phyloP scores from a whole-genome alignment of 92 coral and sea anemone genomes.

The Palythoa grandiflora region DNA sequence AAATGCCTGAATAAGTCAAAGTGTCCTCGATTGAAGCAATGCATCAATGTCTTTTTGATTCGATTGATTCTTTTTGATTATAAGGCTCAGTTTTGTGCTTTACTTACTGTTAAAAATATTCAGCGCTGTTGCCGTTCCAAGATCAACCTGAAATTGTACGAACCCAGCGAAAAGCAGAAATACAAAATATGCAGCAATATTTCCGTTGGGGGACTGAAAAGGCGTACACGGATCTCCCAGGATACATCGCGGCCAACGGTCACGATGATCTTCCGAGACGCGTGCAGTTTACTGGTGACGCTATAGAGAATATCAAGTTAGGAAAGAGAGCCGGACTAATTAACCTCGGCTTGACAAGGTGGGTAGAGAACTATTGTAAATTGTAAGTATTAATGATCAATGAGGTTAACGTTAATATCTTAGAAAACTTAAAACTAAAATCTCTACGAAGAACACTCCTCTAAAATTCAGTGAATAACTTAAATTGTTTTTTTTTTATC shows the following conservation, averaged over 20 bases:
- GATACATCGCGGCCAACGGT: neutral
- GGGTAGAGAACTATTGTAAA: neutral
- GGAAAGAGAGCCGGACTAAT: conserved; percentile 14
- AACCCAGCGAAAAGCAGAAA: conserved; percentile 1
- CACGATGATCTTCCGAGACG: conserved; percentile 16
- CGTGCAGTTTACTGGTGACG: conserved; percentile 27
- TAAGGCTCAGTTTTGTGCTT: no score
- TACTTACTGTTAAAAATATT: neutral
- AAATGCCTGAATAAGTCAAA: no score
- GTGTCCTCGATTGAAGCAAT: no score
- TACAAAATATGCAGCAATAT: conserved; percentile 16
- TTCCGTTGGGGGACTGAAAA: conserved; percentile 33
- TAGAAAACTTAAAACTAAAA: no score
- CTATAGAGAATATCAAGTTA: neutral
- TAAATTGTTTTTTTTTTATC: no score
- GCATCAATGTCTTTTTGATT: no score
- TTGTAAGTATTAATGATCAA: neutral
- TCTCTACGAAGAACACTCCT: no score
- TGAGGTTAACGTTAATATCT: neutral
- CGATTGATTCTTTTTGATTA: no score
- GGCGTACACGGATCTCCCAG: conserved; percentile 15
- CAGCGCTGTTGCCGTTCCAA: neutral
- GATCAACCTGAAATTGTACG: conserved; percentile 21
- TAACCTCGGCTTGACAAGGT: conserved; percentile 11
- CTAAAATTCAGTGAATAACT: no score